Conservation (phyloP, 2,797 vertebrate species). For the Diceros bicornis region DNA sequence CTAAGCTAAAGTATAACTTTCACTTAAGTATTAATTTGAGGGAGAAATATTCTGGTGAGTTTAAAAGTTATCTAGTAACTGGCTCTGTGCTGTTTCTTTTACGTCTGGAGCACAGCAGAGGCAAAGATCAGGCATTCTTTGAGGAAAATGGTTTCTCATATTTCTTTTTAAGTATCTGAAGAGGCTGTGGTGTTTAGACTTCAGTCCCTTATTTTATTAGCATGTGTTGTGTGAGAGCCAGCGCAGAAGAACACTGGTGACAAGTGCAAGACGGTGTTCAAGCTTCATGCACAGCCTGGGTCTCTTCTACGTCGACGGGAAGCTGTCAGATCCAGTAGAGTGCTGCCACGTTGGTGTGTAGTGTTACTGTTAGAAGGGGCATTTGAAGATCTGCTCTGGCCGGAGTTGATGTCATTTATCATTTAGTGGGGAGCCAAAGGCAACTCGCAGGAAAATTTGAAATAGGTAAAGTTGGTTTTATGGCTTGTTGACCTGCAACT, state of each 20-base stretch:
- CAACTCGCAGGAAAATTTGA: background rate
- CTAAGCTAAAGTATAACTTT: background rate
- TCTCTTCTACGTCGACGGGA: rapidly evolving
- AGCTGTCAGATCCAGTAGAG: rapidly evolving
- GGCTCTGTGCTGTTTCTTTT: background rate
- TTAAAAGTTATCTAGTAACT: background rate
- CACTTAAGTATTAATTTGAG: background rate
- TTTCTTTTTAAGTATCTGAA: background rate
- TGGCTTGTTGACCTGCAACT: background rate
- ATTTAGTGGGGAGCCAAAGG: background rate
- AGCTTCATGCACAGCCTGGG: rapidly evolving
- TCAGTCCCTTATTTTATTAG: too few relatives aligned
- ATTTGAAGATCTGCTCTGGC: background rate
- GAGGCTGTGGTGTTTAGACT: too few relatives aligned
- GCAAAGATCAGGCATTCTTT: background rate
- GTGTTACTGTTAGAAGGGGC: rapidly evolving
- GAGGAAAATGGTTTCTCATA: background rate
- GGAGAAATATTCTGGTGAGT: background rate
- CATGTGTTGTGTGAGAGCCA: background rate
- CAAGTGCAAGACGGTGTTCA: rapidly evolving
- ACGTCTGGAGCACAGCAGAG: background rate
- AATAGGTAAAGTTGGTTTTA: background rate
- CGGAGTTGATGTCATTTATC: too few relatives aligned
- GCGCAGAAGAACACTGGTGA: too few relatives aligned
- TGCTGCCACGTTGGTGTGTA: rapidly evolving